Percentiles rank a stretch among this genome's conserved stretches.
These are phyloP conservation scores for Choloepus hoffmanni DNA, from an alignment of 2,113 vertebrate species.

Conservation along the genomic window DNA sequence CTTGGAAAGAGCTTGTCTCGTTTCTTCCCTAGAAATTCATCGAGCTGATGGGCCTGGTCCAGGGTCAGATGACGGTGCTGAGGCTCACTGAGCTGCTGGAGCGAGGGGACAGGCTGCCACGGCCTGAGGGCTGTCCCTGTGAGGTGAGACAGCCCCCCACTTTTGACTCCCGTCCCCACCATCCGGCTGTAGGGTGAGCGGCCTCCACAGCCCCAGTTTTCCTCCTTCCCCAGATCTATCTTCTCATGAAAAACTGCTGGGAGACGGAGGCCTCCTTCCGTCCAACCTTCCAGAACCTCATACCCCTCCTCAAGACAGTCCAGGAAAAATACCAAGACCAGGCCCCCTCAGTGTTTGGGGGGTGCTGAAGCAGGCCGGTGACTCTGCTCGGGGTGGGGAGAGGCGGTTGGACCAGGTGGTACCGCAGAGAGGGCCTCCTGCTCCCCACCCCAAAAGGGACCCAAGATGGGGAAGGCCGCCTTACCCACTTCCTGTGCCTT, in stretches of 20 bases:
- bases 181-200: fast-evolving
- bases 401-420: not conserved
- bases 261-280: slow-evolving; percentile 87
- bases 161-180: fast-evolving
- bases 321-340: slow-evolving; percentile 81
- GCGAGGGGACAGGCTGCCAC: slow-evolving; percentile 87
- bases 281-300: slow-evolving; percentile 89
- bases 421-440: not conserved
- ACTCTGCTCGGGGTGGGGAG: too few relatives aligned
- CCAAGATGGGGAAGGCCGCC: too few relatives aligned
- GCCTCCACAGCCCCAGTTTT: not conserved
- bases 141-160: slow-evolving; percentile 86
- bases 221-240: slow-evolving; percentile 82
- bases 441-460: not conserved
- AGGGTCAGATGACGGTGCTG: slow-evolving; percentile 91
- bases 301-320: slow-evolving; percentile 84
- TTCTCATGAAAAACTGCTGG: slow-evolving; percentile 93
- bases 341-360: slow-evolving; percentile 83
- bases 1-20: not conserved
- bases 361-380: slow-evolving; percentile 67
- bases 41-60: slow-evolving; percentile 88
- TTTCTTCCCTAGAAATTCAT: slow-evolving; percentile 88
- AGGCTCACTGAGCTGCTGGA: slow-evolving; percentile 90
- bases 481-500: too few relatives aligned
- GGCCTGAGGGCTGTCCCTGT: slow-evolving; percentile 89